Conservation (phyloP, 1,140 invertebrate species). For the Reticulitermes speratus region DNA sequence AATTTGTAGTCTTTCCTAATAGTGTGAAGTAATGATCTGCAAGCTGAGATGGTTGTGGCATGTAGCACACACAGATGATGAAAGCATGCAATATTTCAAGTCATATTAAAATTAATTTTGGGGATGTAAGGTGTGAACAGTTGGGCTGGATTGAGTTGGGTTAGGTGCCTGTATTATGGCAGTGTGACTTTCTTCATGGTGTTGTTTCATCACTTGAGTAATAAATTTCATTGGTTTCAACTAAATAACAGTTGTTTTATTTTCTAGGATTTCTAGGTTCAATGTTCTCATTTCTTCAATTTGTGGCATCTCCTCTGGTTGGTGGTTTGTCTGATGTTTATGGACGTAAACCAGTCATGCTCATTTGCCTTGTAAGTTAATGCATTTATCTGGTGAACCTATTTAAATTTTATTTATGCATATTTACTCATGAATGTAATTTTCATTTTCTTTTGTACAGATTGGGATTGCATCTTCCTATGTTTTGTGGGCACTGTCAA, state of each 20-base stretch:
- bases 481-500: conserved; percentile 83
- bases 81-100: too few relatives aligned
- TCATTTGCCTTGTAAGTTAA: conserved; percentile 77
- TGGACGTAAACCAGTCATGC: conserved; percentile 83
- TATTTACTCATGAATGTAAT: neutral
- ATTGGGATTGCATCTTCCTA: conserved; percentile 82
- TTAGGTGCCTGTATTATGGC: too few relatives aligned
- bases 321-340: conserved; percentile 95
- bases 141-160: too few relatives aligned
- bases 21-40: too few relatives aligned
- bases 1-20: too few relatives aligned
- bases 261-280: conserved; percentile 84
- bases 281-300: conserved; percentile 96
- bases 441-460: conserved; percentile 46
- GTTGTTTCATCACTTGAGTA: too few relatives aligned
- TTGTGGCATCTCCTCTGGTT: conserved; percentile 89
- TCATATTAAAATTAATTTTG: too few relatives aligned
- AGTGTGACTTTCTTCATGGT: too few relatives aligned
- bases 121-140: too few relatives aligned
- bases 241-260: conserved; percentile 26
- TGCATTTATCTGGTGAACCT: neutral
- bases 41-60: too few relatives aligned
- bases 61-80: too few relatives aligned
- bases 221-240: too few relatives aligned
- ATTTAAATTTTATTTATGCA: neutral